Percentiles rank a stretch among this genome's conserved stretches.
phyloP scores from a whole-genome alignment of 64 coral and sea anemone species.

The Porites lutea region DNA sequence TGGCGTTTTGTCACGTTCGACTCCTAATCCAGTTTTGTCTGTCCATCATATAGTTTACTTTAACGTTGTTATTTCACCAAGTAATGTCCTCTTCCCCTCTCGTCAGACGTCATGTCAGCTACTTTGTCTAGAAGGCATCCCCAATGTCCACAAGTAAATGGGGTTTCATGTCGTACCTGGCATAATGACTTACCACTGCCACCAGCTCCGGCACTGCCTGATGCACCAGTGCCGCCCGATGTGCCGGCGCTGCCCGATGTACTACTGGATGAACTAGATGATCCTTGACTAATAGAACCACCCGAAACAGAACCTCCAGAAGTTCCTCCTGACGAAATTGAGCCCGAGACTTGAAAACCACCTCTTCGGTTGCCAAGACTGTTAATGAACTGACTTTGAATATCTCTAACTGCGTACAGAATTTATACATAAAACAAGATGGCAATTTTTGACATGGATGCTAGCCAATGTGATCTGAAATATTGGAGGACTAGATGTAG shows the following conservation, averaged over 20 bases:
- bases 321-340: background rate
- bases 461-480: too few relatives aligned
- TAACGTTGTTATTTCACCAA: too few relatives aligned
- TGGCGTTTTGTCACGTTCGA: too few relatives aligned
- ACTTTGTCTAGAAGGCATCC: background rate
- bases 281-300: conserved; percentile 12
- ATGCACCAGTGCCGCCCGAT: background rate
- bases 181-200: background rate
- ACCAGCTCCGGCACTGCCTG: background rate
- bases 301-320: background rate
- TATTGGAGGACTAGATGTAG: too few relatives aligned
- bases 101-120: background rate
- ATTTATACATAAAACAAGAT: background rate
- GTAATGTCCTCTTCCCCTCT: background rate
- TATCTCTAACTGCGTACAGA: background rate
- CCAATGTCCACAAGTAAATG: too few relatives aligned
- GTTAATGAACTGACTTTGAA: conserved; percentile 22
- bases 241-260: background rate
- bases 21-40: too few relatives aligned
- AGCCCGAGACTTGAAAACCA: background rate
- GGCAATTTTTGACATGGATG: too few relatives aligned
- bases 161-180: background rate
- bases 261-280: background rate
- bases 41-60: too few relatives aligned
- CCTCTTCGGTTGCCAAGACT: conserved; percentile 2